A percentile compares a stretch with the other conserved stretches of the same genome.
Conservation (phyloP, 23 tunicate species). For the Ciona savignyi region DNA sequence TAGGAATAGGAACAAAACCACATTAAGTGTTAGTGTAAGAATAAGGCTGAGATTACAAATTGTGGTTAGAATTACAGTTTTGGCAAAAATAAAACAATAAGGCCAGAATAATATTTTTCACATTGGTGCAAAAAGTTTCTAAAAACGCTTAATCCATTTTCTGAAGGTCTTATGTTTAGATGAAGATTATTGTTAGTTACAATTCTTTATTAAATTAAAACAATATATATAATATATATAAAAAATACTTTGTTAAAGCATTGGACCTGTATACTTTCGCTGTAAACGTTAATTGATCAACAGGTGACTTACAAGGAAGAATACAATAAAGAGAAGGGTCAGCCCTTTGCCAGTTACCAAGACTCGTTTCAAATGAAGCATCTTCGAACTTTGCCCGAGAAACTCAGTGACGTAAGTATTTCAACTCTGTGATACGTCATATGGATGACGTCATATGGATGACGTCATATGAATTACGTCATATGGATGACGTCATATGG, state of each 20-base stretch:
- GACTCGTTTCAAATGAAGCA: conserved; percentile 80
- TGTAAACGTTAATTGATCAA: no score
- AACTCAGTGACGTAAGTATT: conserved; percentile 63
- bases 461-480: no score
- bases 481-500: no score
- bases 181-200: neutral
- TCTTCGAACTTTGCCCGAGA: conserved; percentile 48
- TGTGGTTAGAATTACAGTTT: no score
- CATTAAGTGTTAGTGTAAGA: no score
- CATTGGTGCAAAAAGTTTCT: no score
- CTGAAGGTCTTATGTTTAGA: neutral
- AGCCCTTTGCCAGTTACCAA: conserved; percentile 28
- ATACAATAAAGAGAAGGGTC: conserved; percentile 42
- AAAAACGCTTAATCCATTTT: no score
- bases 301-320: conserved; percentile 41
- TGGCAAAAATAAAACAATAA: no score
- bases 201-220: neutral
- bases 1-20: no score
- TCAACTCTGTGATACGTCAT: conserved; percentile 41
- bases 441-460: neutral
- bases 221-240: no score
- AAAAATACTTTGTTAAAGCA: neutral
- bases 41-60: no score
- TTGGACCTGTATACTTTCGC: neutral
- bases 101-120: no score